These are phyloP conservation scores for Acipenser transmontanus DNA, from an alignment of 2,797 vertebrate genomes.

Conservation along the genomic window DNA sequence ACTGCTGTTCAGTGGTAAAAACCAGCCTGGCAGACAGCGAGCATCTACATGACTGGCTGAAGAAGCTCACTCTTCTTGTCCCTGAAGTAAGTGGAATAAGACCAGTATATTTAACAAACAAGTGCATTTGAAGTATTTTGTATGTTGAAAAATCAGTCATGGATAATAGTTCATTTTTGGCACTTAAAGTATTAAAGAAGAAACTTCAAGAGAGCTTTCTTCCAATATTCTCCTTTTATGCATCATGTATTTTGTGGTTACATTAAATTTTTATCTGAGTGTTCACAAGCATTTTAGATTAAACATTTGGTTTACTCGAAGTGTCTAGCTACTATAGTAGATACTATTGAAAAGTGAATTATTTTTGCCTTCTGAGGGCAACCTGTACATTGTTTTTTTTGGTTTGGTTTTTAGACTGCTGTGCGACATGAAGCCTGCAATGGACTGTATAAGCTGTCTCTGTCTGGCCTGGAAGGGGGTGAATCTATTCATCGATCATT, in stretches of 20 bases:
- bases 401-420: conserved; percentile 65
- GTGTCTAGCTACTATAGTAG: background rate
- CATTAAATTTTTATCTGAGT: too few relatives aligned
- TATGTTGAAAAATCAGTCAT: too few relatives aligned
- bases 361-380: too few relatives aligned
- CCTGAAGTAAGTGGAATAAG: conserved; percentile 77
- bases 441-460: conserved; percentile 91
- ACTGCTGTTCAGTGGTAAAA: conserved; percentile 91
- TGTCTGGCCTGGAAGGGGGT: conserved; percentile 89
- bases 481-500: conserved; percentile 96
- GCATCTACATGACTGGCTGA: conserved; percentile 93
- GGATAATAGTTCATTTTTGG: too few relatives aligned
- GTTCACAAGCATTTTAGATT: too few relatives aligned
- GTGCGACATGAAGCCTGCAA: conserved; percentile 95
- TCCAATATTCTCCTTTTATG: too few relatives aligned
- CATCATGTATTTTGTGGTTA: too few relatives aligned
- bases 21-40: conserved; percentile 95
- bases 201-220: too few relatives aligned
- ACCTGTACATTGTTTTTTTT: background rate
- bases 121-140: too few relatives aligned
- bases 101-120: background rate
- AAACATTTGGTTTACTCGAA: too few relatives aligned
- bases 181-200: too few relatives aligned
- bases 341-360: background rate
- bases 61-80: conserved; percentile 90